Evolutionary conservation across 2,888 invertebrate species (phyloP), one percentile per base, ranked within the genome.

Genomic region (Microlaimidae sp.): DNA sequence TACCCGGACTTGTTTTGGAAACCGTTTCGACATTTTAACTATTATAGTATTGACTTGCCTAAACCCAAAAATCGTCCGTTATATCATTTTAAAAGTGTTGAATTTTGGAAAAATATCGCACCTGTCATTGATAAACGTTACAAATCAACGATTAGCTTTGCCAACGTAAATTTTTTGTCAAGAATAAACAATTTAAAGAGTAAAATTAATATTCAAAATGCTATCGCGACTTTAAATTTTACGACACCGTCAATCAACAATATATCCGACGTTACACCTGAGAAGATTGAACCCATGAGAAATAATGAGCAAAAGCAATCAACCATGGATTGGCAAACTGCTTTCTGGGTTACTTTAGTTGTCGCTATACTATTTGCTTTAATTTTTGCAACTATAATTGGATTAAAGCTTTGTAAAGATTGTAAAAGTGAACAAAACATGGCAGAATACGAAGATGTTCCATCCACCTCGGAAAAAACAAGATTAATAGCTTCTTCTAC

Each of bases 21-120:
- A 4, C 51, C 50, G 3, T 23, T 51, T 45, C 21, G 10, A 23
- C 46, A 40, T 5, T 51, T n/a, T 40, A 50, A 51, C 27, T 54
- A 54, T 32, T 46, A 38, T 25, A 51, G 51, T 27, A 29, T 54
- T 2, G 32, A 51, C 27, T 3, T 51, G 3, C 49, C 45, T n/a
- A 10, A 1, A 19, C 38, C 46, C 4, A 2, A 25, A 1, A 46
- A 26, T n/a, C 42, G 47, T 26, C 54, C 54, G n/a, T 2, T 43
- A 23, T 54, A 45, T 32, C 54, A 54, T 47, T 51, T 51, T 24
- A n/a, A 19, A 7, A 38, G 19, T 10, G 25, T 47, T 3, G 2
- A 32, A 4, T 54, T 54, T 26, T 54, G 54, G 54, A 43, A 24
- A 21, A 17, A 32, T 7, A 25, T 28, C 17, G 49, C 27, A 3